These are phyloP conservation scores for Sericinus montela DNA, from an alignment of 2,888 invertebrate genomes.

Conservation along the genomic window DNA sequence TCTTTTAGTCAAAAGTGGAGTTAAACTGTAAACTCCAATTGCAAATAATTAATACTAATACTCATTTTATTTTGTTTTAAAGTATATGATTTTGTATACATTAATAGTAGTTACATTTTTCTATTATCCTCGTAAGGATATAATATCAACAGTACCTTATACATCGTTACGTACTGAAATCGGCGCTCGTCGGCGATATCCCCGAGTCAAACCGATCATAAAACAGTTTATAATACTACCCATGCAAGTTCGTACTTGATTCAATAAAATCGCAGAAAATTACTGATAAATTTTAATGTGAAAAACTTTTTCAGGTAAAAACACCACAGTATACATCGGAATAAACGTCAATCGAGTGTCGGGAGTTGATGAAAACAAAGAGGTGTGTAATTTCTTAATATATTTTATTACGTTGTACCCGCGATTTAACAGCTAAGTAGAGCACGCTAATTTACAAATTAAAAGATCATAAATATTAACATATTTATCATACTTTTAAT, in stretches of 20 bases:
- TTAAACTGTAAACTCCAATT: no score
- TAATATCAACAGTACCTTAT: neutral
- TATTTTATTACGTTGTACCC: neutral
- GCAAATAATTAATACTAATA: no score
- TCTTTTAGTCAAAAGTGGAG: no score
- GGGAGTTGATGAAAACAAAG: constrained; percentile 82
- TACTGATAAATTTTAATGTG: constrained; percentile 17
- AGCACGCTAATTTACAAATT: no score
- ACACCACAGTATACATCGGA: constrained; percentile 80
- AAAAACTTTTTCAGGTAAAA: constrained; percentile 66
- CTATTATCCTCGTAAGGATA: constrained; percentile 5
- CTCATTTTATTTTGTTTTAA: neutral
- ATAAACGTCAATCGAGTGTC: constrained; percentile 81
- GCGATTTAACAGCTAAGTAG: no score
- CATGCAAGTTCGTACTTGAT: constrained; percentile 24
- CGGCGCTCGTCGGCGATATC: constrained; percentile 32
- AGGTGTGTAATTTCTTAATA: constrained; percentile 57
- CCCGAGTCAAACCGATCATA: constrained; percentile 22
- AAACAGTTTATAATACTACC: constrained; percentile 24
- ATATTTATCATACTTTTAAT: no score
- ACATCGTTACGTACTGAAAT: constrained; percentile 14
- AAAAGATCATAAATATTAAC: no score
- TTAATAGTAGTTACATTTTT: neutral
- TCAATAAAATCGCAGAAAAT: constrained; percentile 23
- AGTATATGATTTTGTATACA: no score